A percentile compares a stretch with the other conserved stretches of the same genome.
These are phyloP conservation scores for Biston betularia DNA, from an alignment of 2,888 invertebrate species.

Conservation along the genomic window DNA sequence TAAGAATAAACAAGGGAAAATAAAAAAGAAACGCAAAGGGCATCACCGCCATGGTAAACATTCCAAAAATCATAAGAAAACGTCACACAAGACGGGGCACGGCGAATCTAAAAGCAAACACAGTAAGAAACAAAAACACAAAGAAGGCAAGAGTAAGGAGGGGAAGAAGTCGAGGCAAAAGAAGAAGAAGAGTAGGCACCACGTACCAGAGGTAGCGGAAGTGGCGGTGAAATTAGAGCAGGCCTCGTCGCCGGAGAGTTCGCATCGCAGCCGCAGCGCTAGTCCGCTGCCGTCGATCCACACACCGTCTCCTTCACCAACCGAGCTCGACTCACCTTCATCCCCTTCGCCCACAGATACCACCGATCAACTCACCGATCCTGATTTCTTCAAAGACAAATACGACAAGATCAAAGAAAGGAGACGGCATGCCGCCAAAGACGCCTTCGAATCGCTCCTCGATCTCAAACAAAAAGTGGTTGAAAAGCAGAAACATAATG, in stretches of 20 bases:
- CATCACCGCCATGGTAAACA: conserved; percentile 80
- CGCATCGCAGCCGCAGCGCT: conserved; percentile 75
- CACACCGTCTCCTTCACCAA: conserved; percentile 74
- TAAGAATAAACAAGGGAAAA: conserved; percentile 73
- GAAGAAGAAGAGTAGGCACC: conserved; percentile 77
- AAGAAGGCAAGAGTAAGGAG: conserved; percentile 74
- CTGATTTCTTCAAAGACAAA: conserved; percentile 85
- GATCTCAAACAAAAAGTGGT: conserved; percentile 76
- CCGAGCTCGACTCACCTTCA: conserved; percentile 50
- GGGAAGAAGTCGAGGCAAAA: conserved; percentile 81
- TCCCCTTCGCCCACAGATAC: conserved; percentile 52
- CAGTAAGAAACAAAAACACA: conserved; percentile 71
- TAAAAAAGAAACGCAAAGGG: conserved; percentile 78
- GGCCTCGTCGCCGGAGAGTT: conserved; percentile 71
- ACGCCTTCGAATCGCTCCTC: conserved; percentile 79
- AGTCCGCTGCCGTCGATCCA: conserved; percentile 80
- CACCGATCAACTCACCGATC: conserved; percentile 63
- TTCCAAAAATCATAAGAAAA: conserved; percentile 77
- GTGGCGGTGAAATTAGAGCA: conserved; percentile 2
- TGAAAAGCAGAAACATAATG: conserved; percentile 72
- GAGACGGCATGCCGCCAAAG: conserved; percentile 81
- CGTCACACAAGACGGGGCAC: conserved; percentile 68
- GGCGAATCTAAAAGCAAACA: conserved; percentile 66
- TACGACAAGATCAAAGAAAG: conserved; percentile 88
- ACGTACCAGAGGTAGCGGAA: conserved; percentile 45